Percentiles rank a stretch among this genome's conserved stretches.
Conservation (phyloP, 2,797 vertebrate species). For the Loriculus beryllinus region DNA sequence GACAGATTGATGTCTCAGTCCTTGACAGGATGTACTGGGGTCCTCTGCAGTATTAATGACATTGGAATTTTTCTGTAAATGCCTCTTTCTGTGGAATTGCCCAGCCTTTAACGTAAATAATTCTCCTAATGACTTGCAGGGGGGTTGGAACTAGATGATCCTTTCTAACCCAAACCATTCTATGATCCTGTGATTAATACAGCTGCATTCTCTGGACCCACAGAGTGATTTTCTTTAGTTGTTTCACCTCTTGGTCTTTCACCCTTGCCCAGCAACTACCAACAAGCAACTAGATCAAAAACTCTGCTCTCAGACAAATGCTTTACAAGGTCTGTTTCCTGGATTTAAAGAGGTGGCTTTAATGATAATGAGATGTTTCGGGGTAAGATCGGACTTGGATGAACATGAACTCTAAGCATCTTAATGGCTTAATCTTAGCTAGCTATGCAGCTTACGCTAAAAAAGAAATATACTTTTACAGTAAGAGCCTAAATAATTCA, state of each 20-base stretch:
- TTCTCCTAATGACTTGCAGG: background rate
- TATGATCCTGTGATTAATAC: background rate
- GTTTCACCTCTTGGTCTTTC: background rate
- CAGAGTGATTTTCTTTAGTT: background rate
- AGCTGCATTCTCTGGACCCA: background rate
- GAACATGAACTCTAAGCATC: background rate
- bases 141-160: background rate
- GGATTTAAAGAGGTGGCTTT: background rate
- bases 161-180: background rate
- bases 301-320: background rate
- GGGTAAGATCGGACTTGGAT: background rate
- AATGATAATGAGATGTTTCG: background rate
- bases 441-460: background rate
- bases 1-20: background rate
- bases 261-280: background rate
- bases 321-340: background rate
- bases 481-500: background rate
- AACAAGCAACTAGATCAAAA: background rate
- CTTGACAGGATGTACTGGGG: background rate
- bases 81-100: background rate
- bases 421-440: background rate
- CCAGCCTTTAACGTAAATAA: background rate
- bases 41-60: background rate
- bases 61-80: background rate
- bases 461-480: background rate